Percentiles rank a stretch among this genome's conserved stretches.
Conservation (phyloP, 2,888 invertebrate genomes). For the Parnassius smintheus region DNA sequence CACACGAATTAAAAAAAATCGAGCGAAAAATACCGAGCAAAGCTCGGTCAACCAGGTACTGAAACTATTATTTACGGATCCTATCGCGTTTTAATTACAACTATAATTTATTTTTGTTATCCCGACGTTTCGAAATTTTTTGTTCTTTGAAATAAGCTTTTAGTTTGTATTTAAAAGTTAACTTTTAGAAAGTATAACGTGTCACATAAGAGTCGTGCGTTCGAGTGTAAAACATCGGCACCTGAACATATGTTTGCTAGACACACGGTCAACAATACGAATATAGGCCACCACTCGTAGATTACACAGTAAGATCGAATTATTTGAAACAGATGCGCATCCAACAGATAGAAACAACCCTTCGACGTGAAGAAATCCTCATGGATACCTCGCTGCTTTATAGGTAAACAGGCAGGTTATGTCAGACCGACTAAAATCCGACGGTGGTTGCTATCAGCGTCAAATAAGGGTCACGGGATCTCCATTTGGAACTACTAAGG, state of each 20-base stretch:
- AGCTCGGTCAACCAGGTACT: too few relatives aligned
- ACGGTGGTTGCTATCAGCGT: neutral
- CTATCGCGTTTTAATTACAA: too few relatives aligned
- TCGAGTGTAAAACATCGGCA: constrained; percentile 29
- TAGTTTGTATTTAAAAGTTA: constrained; percentile 5
- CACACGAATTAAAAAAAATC: too few relatives aligned
- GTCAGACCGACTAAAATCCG: neutral
- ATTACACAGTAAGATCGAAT: constrained; percentile 6
- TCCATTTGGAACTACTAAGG: too few relatives aligned
- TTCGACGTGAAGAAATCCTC: too few relatives aligned
- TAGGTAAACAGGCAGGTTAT: neutral
- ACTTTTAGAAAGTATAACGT: constrained; percentile 7
- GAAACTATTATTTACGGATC: too few relatives aligned
- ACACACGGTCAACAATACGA: constrained; percentile 40
- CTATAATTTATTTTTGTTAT: too few relatives aligned
- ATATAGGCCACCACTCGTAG: constrained; percentile 38
- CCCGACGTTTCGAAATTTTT: too few relatives aligned
- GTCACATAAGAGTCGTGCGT: neutral
- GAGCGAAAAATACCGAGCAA: too few relatives aligned
- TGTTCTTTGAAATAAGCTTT: neutral
- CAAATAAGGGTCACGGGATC: neutral
- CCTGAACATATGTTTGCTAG: constrained; percentile 44
- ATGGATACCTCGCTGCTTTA: neutral
- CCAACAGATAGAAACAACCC: neutral
- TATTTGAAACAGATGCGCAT: constrained; percentile 6